These are phyloP conservation scores for Gadus macrocephalus DNA, from an alignment of 2,113 vertebrate genomes.

Conservation along the genomic window DNA sequence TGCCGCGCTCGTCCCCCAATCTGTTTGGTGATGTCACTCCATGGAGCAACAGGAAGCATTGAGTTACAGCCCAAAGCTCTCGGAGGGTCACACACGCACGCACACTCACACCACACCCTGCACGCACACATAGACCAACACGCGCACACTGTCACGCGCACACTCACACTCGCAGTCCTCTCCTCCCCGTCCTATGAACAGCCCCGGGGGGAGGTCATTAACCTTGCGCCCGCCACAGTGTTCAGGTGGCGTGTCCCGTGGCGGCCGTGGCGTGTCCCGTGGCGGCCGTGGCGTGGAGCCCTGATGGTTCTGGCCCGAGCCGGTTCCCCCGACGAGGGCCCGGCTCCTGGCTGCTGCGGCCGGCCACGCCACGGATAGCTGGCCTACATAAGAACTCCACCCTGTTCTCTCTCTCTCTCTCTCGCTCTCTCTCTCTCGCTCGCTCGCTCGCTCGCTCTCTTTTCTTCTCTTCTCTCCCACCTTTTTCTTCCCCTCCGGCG, in stretches of 20 bases:
- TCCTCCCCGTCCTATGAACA: constrained; percentile 2
- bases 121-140: constrained; percentile 2
- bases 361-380: constrained; percentile 57
- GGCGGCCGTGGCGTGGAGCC: constrained; percentile 30
- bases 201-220: constrained; percentile 40
- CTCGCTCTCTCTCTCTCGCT: no score
- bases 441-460: neutral
- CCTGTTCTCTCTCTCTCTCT: neutral
- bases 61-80: constrained; percentile 46
- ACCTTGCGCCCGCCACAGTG: constrained; percentile 33
- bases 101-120: constrained; percentile 19
- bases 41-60: constrained; percentile 40
- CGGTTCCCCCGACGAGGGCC: constrained; percentile 29
- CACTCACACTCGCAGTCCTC: neutral
- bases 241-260: constrained; percentile 14
- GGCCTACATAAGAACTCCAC: constrained; percentile 38
- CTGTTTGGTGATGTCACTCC: constrained; percentile 45
- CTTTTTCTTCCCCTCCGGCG: neutral
- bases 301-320: constrained; percentile 46
- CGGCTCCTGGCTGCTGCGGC: constrained; percentile 40
- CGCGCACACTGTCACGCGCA: constrained; percentile 7
- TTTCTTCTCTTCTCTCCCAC: constrained; percentile 4
- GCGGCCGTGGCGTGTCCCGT: no score
- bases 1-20: constrained; percentile 2
- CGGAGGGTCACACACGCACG: constrained; percentile 18